Evolutionary conservation across 1,140 invertebrate genomes (phyloP).

Genomic region (Sarcophaga bullata): DNA sequence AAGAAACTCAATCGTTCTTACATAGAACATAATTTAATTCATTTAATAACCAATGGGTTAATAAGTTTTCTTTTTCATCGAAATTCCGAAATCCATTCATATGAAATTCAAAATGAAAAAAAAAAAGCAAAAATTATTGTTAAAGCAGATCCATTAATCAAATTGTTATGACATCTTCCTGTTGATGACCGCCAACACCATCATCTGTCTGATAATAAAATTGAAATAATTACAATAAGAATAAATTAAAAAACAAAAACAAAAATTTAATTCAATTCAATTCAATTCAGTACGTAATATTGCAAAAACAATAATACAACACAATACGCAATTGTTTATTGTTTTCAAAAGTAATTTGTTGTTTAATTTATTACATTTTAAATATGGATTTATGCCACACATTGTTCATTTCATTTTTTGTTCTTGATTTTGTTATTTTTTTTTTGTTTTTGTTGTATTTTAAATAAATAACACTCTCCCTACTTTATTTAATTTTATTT

Average conservation of each 20-base stretch:
- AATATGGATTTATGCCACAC: background rate
- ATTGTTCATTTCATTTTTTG: background rate
- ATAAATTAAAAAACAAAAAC: background rate
- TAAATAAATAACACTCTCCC: too few relatives aligned
- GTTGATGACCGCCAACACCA: constrained; percentile 17
- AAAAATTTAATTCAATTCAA: background rate
- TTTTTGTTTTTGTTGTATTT: too few relatives aligned
- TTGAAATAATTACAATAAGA: constrained; percentile 1
- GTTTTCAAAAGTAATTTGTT: constrained; percentile 18
- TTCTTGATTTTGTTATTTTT: background rate
- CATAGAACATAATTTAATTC: too few relatives aligned
- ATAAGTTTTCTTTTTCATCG: background rate
- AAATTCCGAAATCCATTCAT: background rate
- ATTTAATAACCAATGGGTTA: background rate
- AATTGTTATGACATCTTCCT: constrained; percentile 23
- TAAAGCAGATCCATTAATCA: constrained; percentile 10
- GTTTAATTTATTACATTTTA: constrained; percentile 13
- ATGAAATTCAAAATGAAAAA: background rate
- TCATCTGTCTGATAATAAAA: constrained; percentile 8
- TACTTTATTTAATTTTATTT: too few relatives aligned
- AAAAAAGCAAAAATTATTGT: background rate
- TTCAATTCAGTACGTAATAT: too few relatives aligned
- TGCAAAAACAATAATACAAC: too few relatives aligned
- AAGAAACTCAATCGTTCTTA: too few relatives aligned
- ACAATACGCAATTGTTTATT: too few relatives aligned